These are phyloP conservation scores for Corythoichthys haematopterus DNA, from an alignment of 2,113 vertebrate species.

Conservation along the genomic window DNA sequence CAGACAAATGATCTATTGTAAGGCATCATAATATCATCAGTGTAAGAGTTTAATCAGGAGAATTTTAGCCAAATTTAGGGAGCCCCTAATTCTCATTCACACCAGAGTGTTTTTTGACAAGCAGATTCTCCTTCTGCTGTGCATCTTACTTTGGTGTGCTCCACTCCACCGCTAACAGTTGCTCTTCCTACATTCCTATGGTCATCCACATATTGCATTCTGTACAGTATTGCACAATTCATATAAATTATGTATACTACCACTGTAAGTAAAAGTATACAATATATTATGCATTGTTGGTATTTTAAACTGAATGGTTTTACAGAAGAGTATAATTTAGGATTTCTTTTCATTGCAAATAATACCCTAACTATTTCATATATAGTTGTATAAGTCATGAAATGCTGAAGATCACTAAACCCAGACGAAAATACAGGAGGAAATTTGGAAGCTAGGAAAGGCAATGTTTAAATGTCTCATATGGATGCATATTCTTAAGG, in stretches of 20 bases:
- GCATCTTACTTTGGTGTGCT: slow-evolving; percentile 18
- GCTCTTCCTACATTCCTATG: slow-evolving; percentile 64
- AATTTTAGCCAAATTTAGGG: not conserved
- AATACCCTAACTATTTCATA: slow-evolving; percentile 14
- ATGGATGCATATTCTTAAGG: slow-evolving; percentile 1
- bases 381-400: slow-evolving; percentile 19
- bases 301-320: slow-evolving; percentile 20
- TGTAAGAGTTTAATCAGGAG: not conserved
- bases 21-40: not conserved
- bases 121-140: slow-evolving; percentile 28
- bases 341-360: slow-evolving; percentile 11
- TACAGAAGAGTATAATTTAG: not conserved
- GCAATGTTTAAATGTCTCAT: slow-evolving; percentile 13
- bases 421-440: slow-evolving; percentile 28
- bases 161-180: slow-evolving; percentile 37
- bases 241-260: slow-evolving; percentile 25
- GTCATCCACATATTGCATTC: slow-evolving; percentile 63
- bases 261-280: slow-evolving; percentile 11
- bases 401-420: slow-evolving; percentile 33
- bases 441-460: slow-evolving; percentile 22
- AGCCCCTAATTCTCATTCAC: not conserved
- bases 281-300: slow-evolving; percentile 30
- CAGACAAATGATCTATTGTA: not conserved
- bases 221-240: slow-evolving; percentile 66
- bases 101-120: slow-evolving; percentile 3